phyloP scores from a whole-genome alignment of 1,140 invertebrate genomes.

The Papilio helenus region DNA sequence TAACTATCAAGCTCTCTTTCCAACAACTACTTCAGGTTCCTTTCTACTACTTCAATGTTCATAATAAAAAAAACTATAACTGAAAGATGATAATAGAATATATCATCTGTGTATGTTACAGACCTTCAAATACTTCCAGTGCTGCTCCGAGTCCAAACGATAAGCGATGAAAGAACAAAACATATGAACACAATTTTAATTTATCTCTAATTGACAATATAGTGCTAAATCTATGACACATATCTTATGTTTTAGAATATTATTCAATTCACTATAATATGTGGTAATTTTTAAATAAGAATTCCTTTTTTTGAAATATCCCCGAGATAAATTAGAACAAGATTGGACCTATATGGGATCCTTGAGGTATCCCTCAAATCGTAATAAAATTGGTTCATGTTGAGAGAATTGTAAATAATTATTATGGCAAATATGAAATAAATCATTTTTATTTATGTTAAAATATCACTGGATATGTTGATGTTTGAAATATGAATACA shows the following conservation, averaged over 20 bases:
- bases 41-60: neutral
- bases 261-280: neutral
- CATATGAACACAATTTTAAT: constrained; percentile 51
- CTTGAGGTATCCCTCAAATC: neutral
- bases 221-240: constrained; percentile 4
- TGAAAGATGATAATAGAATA: neutral
- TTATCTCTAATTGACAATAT: neutral
- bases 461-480: neutral
- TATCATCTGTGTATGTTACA: constrained; percentile 70
- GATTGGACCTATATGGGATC: neutral
- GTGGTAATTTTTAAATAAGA: neutral
- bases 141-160: constrained; percentile 83
- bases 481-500: neutral
- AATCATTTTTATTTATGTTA: neutral
- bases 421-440: too few species aligned
- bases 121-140: constrained; percentile 93
- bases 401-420: neutral
- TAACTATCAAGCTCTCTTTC: neutral
- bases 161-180: constrained; percentile 81
- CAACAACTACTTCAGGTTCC: too few species aligned
- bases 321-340: neutral
- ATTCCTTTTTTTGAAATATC: too few species aligned
- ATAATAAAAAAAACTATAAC: neutral
- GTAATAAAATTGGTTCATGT: neutral
- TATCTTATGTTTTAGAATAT: neutral